Conservation (phyloP, 2,888 invertebrate genomes). For the Choristoneura rosaceana region DNA sequence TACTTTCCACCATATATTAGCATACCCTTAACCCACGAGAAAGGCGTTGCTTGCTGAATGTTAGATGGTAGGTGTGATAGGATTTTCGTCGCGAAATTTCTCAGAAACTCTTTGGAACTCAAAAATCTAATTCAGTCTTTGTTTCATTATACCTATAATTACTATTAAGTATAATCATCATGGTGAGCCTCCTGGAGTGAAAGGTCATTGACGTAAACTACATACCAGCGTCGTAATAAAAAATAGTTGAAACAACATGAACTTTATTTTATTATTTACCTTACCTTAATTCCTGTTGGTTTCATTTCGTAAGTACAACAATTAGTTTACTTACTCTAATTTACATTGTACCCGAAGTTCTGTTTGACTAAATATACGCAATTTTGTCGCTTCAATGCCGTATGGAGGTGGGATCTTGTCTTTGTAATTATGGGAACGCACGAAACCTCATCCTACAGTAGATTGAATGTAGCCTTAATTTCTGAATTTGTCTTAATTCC, state of each 20-base stretch:
- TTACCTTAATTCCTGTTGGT: constrained; percentile 2
- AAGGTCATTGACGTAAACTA: too few relatives aligned
- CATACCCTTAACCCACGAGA: neutral
- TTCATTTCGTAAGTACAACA: neutral
- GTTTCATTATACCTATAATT: too few relatives aligned
- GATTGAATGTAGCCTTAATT: neutral
- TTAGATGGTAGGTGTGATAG: neutral
- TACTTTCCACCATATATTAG: constrained; percentile 6
- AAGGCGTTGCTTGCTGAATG: neutral
- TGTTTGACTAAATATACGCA: constrained; percentile 18
- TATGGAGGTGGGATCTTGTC: constrained; percentile 16
- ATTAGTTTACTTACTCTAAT: neutral
- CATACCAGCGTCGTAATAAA: too few relatives aligned
- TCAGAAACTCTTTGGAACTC: neutral
- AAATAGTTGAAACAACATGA: too few relatives aligned
- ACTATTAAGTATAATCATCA: too few relatives aligned
- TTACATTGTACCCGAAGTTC: constrained; percentile 11
- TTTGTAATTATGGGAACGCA: constrained; percentile 12
- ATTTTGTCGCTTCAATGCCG: constrained; percentile 8
- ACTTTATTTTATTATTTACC: neutral
- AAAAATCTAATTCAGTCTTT: too few relatives aligned
- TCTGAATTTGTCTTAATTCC: constrained; percentile 1
- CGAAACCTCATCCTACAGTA: neutral
- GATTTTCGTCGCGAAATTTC: neutral
- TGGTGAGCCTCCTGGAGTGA: too few relatives aligned